Evolutionary conservation across 1,140 invertebrate species (phyloP), one percentile per base, ranked within the genome.

Genomic region (Eriosoma lanigerum): DNA sequence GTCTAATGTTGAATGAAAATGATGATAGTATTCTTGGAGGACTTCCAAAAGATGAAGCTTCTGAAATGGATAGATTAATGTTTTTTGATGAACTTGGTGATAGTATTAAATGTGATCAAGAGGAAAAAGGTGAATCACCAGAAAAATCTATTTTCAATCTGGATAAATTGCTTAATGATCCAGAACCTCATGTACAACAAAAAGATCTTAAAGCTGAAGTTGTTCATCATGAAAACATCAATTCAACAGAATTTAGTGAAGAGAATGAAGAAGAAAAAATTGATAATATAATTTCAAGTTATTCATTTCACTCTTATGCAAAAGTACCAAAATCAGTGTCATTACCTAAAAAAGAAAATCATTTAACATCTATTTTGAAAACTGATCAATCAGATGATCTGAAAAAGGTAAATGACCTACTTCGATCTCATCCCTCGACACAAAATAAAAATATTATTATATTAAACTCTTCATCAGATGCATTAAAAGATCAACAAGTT

Each of bases 121-220:
- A 82, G 19, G 82, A 83, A 81, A 76, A 66, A 24, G 66, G 64
- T 50, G 72, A 54, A 15, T 85, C 86, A 0, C 86, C 86, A 0
- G 88, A 89, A 19, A 87, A 87, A 4, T 86, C 88, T 0, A 88
- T 88, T 80, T 89, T 88, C 44, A 78, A 78, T 78, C 19, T 78
- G 24, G 75, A 78, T 8, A 78, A 78, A 60, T 46, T 78, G 21
- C 17, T 78, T 26, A 78, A 78, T 62, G 75, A 78, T 62, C 75
- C 75, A 29, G 75, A 78, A 78, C 75, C 75, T 24, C 75, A 44
- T 78, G 17, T 46, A 60, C 21, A 60, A 46, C 29, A 60, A 60
- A 56, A 62, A 62, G 75, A 60, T 8, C 13, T 60, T 24, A 78
- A 60, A 48, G 0, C 17, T 17, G 75, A 46, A n/a, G n/a, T 78